These are phyloP conservation scores for Monochamus alternatus DNA, from an alignment of 2,888 invertebrate genomes.

Conservation along the genomic window DNA sequence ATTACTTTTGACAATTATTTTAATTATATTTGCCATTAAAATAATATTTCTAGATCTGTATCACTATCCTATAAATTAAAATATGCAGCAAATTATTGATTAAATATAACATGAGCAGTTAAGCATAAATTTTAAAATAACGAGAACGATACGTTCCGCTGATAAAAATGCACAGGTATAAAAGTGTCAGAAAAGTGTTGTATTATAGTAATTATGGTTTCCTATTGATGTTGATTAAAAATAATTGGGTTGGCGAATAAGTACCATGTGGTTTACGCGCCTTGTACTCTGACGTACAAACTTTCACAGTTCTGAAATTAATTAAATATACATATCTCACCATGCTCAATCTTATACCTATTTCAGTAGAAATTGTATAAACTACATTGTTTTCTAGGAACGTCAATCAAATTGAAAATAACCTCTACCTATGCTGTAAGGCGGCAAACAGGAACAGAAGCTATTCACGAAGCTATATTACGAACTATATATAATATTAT, in stretches of 20 bases:
- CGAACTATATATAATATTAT: too few species aligned
- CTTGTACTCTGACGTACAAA: constrained; percentile 10
- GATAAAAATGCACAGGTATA: constrained; percentile 20
- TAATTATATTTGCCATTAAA: constrained; percentile 10
- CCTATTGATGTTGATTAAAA: constrained; percentile 16
- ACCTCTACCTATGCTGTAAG: too few species aligned
- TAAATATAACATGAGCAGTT: constrained; percentile 21
- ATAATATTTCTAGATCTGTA: constrained; percentile 20
- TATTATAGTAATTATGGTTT: constrained; percentile 25
- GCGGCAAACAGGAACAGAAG: too few species aligned
- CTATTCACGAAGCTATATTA: too few species aligned
- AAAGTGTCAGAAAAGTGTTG: constrained; percentile 15
- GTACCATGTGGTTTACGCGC: constrained; percentile 35
- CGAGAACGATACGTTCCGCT: constrained; percentile 2
- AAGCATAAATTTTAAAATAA: constrained; percentile 24
- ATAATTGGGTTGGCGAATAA: constrained; percentile 35
- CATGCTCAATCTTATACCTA: too few species aligned
- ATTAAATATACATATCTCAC: too few species aligned
- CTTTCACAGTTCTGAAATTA: neutral
- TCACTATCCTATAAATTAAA: constrained; percentile 24
- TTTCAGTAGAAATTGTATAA: too few species aligned
- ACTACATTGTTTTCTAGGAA: too few species aligned
- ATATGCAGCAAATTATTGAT: constrained; percentile 23
- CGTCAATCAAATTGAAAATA: too few species aligned
- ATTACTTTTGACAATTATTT: constrained; percentile 6